Evolutionary conservation across 2,797 vertebrate species (phyloP).

Genomic region (Leptodactylus fallax): DNA sequence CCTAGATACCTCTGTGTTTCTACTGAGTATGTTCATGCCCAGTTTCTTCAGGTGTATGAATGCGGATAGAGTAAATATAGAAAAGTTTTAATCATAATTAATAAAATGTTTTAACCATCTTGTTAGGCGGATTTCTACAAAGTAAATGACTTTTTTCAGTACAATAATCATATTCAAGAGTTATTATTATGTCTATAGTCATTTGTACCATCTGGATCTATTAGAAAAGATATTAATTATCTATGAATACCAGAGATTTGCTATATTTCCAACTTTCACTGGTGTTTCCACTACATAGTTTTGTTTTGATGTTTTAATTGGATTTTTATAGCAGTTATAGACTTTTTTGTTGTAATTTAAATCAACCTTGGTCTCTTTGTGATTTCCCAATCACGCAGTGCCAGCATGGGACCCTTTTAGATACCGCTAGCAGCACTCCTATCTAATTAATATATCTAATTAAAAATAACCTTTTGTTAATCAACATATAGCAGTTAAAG

Average conservation of each 20-base stretch:
- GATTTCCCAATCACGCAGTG: constrained; percentile 32
- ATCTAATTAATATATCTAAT: constrained; percentile 57
- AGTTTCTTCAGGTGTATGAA: too few species aligned
- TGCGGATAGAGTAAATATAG: too few species aligned
- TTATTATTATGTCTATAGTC: not conserved
- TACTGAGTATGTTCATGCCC: too few species aligned
- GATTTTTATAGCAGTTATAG: constrained; percentile 1
- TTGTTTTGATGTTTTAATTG: constrained; percentile 2
- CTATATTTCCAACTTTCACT: not conserved
- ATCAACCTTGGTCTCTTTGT: constrained; percentile 27
- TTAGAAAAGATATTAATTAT: not conserved
- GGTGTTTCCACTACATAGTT: not conserved
- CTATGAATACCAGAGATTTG: not conserved
- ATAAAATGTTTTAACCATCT: too few species aligned
- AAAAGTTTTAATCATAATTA: too few species aligned
- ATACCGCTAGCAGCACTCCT: constrained; percentile 38
- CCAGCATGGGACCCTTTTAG: constrained; percentile 41
- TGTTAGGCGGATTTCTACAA: too few species aligned
- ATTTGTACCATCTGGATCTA: not conserved
- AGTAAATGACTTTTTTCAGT: too few species aligned
- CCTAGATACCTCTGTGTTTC: too few species aligned
- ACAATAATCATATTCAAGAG: too few species aligned
- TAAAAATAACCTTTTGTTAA: constrained; percentile 57
- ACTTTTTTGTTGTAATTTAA: constrained; percentile 43
- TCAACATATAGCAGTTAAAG: constrained; percentile 42